Base-by-base conservation (phyloP, 2,797 vertebrate genomes). In the Paramormyrops hopkinsi region DNA sequence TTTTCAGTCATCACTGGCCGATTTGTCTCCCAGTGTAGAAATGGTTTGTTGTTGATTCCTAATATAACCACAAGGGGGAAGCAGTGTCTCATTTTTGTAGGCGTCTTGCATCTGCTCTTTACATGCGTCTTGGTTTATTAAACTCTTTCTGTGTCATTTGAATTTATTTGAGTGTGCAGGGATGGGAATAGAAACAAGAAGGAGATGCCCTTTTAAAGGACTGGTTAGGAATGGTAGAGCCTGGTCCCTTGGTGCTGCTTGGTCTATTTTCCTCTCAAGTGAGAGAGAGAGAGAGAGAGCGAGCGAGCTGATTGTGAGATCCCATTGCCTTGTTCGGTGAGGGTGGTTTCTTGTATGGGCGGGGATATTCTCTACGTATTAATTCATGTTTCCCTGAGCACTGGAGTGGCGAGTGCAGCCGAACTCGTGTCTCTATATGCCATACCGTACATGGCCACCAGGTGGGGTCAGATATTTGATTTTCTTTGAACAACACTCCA, bases 31-130 rank as follows among this genome's bases (percentile, higher is more conserved):
- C 14, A 56, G 73, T 46, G 88, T 50, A 22, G 33, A 37, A 56
- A 89, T 2, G 44, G 82, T 50, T 84, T 84, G 82, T 46, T 11
- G 88, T 9, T 25, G 51, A 88, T 37, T 88, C 29, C 4, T 29
- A 14, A 54, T 88, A 9, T 44, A 48, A 46, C 88, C 88, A 89
- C 88, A 29, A 59, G 73, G 88, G 88, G 88, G 76, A 53, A 83
- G 51, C 51, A 88, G 50, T 12, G 19, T 46, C 7, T 88, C 73
- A 54, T 79, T 79, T 46, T 44, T 46, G 41, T 46, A 9, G 19
- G 41, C 37, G 7, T 46, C 37, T 79, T 44, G 37, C 33, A 9
- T 44, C 37, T 79, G 37, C 37, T 79, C 33, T 9, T 44, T 19
- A 79, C 37, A 8, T 19, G 37, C 73, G 4, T 41, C 33, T n/a